Percentiles rank a stretch among this genome's conserved stretches.
Conservation (phyloP, 2,888 invertebrate species). For the Phanerotoma sp. region DNA sequence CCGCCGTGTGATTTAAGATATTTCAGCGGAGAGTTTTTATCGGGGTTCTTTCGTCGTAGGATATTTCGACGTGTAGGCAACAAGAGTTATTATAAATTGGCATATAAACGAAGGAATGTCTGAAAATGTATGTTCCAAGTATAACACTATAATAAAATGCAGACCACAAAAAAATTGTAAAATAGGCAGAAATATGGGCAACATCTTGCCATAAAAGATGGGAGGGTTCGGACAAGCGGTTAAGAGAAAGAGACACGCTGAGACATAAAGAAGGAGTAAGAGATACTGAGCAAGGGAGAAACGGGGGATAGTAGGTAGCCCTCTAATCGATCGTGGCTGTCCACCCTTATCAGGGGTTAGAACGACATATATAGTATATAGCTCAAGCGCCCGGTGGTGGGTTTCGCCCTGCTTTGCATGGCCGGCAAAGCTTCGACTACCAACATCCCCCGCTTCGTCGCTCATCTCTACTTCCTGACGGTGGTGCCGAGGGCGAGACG, state of each 20-base stretch:
- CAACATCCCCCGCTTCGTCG: conserved; percentile 22
- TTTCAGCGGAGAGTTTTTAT: too few species aligned
- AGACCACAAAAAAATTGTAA: neutral
- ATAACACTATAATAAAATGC: too few species aligned
- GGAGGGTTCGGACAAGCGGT: neutral
- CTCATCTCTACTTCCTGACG: conserved; percentile 10
- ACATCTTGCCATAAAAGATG: neutral
- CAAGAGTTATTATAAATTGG: too few species aligned
- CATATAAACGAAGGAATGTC: too few species aligned
- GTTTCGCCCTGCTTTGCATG: conserved; percentile 37
- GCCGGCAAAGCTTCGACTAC: conserved; percentile 35
- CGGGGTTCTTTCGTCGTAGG: too few species aligned
- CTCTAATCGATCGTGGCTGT: conserved; percentile 59
- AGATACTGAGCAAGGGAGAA: conserved; percentile 35
- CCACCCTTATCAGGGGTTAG: conserved; percentile 58
- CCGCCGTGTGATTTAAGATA: too few species aligned
- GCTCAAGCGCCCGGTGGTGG: conserved; percentile 23
- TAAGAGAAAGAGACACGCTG: conserved; percentile 10
- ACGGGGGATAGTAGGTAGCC: conserved; percentile 47
- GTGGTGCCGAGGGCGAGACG: conserved; percentile 25
- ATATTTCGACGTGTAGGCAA: too few species aligned
- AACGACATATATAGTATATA: conserved; percentile 28
- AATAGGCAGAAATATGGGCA: conserved; percentile 13
- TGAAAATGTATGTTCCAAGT: too few species aligned
- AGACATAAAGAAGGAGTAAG: conserved; percentile 35